Percentiles rank a stretch among this genome's conserved stretches.
Evolutionary conservation across 2,797 vertebrate species (phyloP).

Genomic region (Liasis olivaceus): DNA sequence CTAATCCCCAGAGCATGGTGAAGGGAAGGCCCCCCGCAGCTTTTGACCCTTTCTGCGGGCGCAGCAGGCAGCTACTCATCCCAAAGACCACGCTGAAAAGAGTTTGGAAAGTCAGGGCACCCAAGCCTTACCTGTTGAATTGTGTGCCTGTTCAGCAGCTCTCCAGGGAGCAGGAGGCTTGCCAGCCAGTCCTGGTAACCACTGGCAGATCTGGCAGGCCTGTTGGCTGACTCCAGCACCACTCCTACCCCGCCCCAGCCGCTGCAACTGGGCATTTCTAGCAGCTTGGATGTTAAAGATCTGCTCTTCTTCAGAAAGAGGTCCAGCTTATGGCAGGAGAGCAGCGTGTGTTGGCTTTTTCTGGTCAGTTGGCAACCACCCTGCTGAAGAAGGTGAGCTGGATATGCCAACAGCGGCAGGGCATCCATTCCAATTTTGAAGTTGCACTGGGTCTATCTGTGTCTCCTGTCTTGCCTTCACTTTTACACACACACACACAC

Average conservation of each 20-base stretch:
- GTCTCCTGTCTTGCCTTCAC: too few species aligned
- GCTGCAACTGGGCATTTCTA: too few species aligned
- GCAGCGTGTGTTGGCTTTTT: too few species aligned
- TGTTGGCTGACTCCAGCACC: not conserved
- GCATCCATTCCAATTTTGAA: too few species aligned
- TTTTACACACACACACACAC: not conserved
- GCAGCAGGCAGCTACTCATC: not conserved
- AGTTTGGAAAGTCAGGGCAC: not conserved
- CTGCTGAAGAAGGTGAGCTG: too few species aligned
- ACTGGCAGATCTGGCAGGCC: not conserved
- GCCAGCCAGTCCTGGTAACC: not conserved
- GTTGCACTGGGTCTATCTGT: too few species aligned
- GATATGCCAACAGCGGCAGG: too few species aligned
- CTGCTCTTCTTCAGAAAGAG: too few species aligned
- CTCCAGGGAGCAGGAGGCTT: not conserved
- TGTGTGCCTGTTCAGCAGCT: too few species aligned
- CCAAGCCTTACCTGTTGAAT: not conserved
- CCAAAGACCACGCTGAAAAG: not conserved
- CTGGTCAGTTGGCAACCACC: too few species aligned
- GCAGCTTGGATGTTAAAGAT: too few species aligned
- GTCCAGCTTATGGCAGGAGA: too few species aligned
- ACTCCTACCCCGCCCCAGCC: not conserved
- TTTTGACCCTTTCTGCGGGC: not conserved
- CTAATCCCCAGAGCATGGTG: not conserved
- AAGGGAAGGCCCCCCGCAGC: not conserved